These are phyloP conservation scores for Thalassoma bifasciatum DNA, from an alignment of 2,113 vertebrate genomes.

Conservation along the genomic window DNA sequence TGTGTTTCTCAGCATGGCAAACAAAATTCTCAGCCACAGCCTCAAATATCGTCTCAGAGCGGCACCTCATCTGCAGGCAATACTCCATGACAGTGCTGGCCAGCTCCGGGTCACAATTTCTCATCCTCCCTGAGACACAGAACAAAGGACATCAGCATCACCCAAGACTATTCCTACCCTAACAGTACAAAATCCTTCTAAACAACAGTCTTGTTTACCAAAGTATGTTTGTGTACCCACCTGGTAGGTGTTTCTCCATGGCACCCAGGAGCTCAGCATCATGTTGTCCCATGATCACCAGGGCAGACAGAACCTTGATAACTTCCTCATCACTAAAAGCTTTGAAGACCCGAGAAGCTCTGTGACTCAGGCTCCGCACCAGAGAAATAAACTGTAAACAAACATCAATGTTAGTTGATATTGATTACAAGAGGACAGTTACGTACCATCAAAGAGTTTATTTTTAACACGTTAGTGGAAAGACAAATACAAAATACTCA, in stretches of 20 bases:
- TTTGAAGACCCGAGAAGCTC: constrained; percentile 44
- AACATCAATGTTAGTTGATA: not conserved
- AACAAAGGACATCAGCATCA: not conserved
- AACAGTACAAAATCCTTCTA: not conserved
- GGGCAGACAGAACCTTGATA: constrained; percentile 31
- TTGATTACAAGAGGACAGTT: too few relatives aligned
- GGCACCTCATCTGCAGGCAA: constrained; percentile 79
- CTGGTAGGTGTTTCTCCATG: constrained; percentile 53
- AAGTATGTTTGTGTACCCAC: constrained; percentile 1
- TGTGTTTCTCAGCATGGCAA: constrained; percentile 76
- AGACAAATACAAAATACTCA: not conserved
- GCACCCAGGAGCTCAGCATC: constrained; percentile 29
- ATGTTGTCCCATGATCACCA: constrained; percentile 44
- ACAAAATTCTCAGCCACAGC: constrained; percentile 83
- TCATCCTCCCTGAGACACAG: constrained; percentile 33
- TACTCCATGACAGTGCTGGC: constrained; percentile 80
- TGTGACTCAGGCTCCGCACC: constrained; percentile 47
- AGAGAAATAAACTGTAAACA: constrained; percentile 37
- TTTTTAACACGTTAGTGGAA: too few relatives aligned
- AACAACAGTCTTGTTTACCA: not conserved
- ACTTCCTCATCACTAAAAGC: constrained; percentile 37
- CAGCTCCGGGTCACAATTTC: constrained; percentile 65
- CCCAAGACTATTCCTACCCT: fast-evolving
- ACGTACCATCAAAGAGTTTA: too few relatives aligned
- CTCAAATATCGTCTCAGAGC: constrained; percentile 83